Base-by-base conservation (phyloP, 2,797 vertebrate species). In the Knipowitschia caucasica region DNA sequence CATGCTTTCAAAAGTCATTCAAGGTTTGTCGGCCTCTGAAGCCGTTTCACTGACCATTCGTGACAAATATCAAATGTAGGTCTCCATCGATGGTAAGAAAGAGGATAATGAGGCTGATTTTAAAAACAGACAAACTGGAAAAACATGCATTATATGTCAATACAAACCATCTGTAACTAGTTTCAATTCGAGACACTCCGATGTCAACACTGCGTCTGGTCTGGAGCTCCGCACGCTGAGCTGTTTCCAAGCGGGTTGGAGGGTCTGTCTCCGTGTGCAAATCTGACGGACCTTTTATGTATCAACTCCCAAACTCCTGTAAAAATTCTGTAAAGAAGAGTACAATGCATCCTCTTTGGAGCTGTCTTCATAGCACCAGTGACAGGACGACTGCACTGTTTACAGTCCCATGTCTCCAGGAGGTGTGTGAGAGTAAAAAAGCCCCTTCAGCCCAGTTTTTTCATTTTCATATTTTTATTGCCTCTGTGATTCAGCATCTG, bases 131-230 rank as follows among this genome's bases (percentile, higher is more conserved):
- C 21, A 27, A 47, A 17, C 8, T 30, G 9, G 15, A 47, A 47
- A 40, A 47, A 47, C 26, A 30, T 18, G 26, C 26, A 6, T 12
- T 23, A 33, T 33, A 17, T 49, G 30, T 21, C 46, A 34, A 33
- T 25, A n/a, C 15, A 49, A 49, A 21, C 46, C 29, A 49, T 33
- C 6, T 49, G 46, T 21, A 49, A 49, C 33, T 18, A 33, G 46
- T 31, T 47, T 47, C 26, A 47, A 18, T 33, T 12, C 15, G 7
- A 49, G 46, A 49, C 11, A 8, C 17, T 21, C 30, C 8, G n/a
- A 18, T 49, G 46, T 49, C 46, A 49, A 23, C 46, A 49, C 29
- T 49, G 18, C 1, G 20, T 49, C 46, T 33, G 46, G 18, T 49
- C 29, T 49, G 46, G 11, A 49, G 46, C 11, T 33, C 46, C 23